phyloP scores from a whole-genome alignment of 1,140 invertebrate genomes.

The Epicauta chinensis region DNA sequence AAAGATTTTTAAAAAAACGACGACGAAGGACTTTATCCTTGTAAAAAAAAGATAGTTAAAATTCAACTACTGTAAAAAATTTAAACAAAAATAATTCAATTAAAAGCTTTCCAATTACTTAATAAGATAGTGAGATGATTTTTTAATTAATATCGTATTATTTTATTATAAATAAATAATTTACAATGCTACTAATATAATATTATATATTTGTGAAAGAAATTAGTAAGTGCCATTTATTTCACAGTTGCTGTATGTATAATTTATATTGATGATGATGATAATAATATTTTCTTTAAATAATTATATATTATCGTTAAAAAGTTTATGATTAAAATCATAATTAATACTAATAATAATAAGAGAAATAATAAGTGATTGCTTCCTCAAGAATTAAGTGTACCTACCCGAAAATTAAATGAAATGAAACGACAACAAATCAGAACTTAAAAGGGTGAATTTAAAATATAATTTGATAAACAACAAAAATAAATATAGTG shows the following conservation, averaged over 20 bases:
- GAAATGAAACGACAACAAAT: conserved; percentile 15
- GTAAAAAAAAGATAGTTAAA: too few species aligned
- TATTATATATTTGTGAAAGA: too few species aligned
- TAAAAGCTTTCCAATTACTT: conserved; percentile 10
- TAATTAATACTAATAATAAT: too few species aligned
- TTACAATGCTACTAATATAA: too few species aligned
- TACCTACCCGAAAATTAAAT: conserved; percentile 21
- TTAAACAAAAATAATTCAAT: neutral
- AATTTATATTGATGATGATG: neutral
- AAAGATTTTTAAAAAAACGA: too few species aligned
- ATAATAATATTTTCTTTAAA: conserved; percentile 3
- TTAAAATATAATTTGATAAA: conserved; percentile 28
- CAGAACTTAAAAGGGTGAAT: conserved; percentile 22
- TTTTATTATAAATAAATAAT: too few species aligned
- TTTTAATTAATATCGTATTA: neutral
- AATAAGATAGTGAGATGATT: conserved; percentile 14
- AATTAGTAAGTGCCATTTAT: too few species aligned
- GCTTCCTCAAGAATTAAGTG: conserved; percentile 20
- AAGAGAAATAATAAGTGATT: conserved; percentile 18
- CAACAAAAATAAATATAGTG: conserved; percentile 9
- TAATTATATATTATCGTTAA: neutral
- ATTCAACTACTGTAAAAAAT: too few species aligned
- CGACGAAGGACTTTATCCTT: too few species aligned
- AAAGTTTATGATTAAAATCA: too few species aligned
- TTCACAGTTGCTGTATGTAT: too few species aligned